Evolutionary conservation across 92 coral and sea anemone genomes (phyloP), one percentile per base, ranked within the genome.

Genomic region (Virgularia gustaviana): DNA sequence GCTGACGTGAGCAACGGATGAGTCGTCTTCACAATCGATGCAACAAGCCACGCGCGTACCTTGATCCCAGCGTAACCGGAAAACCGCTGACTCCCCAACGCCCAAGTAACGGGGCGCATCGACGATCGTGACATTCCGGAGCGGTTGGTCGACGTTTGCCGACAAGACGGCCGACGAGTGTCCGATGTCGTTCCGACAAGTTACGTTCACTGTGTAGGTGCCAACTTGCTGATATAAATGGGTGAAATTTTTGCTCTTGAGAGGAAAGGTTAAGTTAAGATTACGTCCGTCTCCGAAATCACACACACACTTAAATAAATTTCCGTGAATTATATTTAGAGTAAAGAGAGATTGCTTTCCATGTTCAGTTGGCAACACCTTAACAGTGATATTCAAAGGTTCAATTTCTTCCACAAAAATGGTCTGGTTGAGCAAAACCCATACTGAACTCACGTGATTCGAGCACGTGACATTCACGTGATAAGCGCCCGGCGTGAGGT

Each of bases 361-460:
- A 34, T 83, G 61, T 41, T 36, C 31, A 16, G 97, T 64, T 0
- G 96, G 80, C 1, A 58, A 23, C 18, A 85, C 84, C 24, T 62
- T 56, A 11, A 91, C 60, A 16, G 82, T 64, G 38, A 84, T 63
- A 13, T 89, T 90, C 24, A 91, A 71, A 6, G 83, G 76, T 55
- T 75, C 78, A 22, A 86, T 54, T 19, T 75, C 68, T 55, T 91
- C 85, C 4, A 89, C 90, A 1, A 83, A 75, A 5, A 91, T 81
- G 9, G 86, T 89, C 2, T 83, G 85, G 56, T 91, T 86, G 55
- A 91, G 78, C 28, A 77, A 45, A 22, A 75, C 76, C 39, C 79
- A 78, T 7, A 85, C 84, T 6, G 88, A 88, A 78, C 86, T 91
- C 10, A 88, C 85, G 36, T 87, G 91, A 39, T 91, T 91, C 47